Evolutionary conservation across 2,797 vertebrate species (phyloP).

Genomic region (Zalophus californianus): DNA sequence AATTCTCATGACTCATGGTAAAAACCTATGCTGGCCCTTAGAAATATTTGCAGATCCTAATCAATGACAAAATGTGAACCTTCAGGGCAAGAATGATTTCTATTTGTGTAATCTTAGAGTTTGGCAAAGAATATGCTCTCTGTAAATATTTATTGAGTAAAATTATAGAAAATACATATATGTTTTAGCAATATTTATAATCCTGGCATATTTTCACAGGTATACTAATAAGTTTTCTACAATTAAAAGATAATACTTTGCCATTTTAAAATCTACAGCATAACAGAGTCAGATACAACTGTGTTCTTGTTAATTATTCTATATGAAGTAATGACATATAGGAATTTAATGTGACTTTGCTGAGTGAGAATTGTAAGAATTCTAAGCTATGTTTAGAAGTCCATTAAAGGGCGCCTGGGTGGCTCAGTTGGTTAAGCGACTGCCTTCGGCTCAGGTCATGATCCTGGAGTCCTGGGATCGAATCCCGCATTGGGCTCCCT

Average conservation of each 20-base stretch:
- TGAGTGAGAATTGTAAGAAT: constrained; percentile 16
- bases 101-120: not conserved
- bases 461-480: too few relatives aligned
- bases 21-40: not conserved
- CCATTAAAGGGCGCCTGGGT: not conserved
- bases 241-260: constrained; percentile 41
- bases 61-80: not conserved
- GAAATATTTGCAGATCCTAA: not conserved
- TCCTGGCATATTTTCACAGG: not conserved
- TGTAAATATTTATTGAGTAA: not conserved
- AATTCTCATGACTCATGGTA: not conserved
- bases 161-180: not conserved
- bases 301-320: constrained; percentile 11
- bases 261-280: constrained; percentile 2
- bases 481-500: too few relatives aligned
- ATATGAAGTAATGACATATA: not conserved
- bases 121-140: not conserved
- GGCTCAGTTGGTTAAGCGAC: too few relatives aligned
- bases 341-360: not conserved
- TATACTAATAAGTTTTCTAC: constrained; percentile 18
- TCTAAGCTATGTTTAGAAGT: not conserved
- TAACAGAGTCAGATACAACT: not conserved
- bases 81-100: not conserved
- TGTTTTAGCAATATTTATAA: not conserved
- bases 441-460: too few relatives aligned